These are phyloP conservation scores for Girardinichthys multiradiatus DNA, from an alignment of 2,113 vertebrate genomes.

Conservation along the genomic window DNA sequence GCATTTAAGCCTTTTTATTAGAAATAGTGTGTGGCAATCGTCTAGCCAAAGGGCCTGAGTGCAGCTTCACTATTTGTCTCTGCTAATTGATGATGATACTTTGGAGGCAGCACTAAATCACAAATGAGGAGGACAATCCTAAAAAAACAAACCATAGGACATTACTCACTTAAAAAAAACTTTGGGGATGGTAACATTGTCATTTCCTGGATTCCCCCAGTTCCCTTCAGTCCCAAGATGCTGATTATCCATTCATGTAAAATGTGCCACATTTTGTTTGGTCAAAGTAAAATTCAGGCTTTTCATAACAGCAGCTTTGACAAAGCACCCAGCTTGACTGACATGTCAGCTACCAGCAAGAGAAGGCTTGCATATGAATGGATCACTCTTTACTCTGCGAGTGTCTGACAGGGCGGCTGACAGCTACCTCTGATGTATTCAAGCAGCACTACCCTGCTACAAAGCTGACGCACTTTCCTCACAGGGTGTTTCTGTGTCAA, in stretches of 20 bases:
- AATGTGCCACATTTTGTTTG: background rate
- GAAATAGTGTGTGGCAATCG: background rate
- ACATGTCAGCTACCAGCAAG: constrained; percentile 18
- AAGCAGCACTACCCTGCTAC: constrained; percentile 25
- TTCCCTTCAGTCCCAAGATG: background rate
- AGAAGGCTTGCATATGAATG: constrained; percentile 51
- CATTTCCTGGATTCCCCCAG: too few relatives aligned
- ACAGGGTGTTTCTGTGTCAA: constrained; percentile 37
- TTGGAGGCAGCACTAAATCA: background rate
- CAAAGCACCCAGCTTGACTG: constrained; percentile 7
- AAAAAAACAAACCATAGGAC: too few relatives aligned
- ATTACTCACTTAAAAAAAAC: too few relatives aligned
- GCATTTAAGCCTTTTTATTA: background rate
- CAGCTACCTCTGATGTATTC: constrained; percentile 55
- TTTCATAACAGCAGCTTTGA: constrained; percentile 7
- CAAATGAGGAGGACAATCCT: too few relatives aligned
- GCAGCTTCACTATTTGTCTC: background rate
- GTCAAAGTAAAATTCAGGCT: background rate
- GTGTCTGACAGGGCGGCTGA: constrained; percentile 46
- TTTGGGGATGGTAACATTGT: background rate
- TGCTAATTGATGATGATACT: background rate
- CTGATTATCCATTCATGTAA: background rate
- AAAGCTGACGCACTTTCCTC: constrained; percentile 40
- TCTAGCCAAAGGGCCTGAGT: background rate
- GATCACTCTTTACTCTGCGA: constrained; percentile 31